phyloP scores from a whole-genome alignment of 2,888 invertebrate genomes.

The Limnephilus lunatus region DNA sequence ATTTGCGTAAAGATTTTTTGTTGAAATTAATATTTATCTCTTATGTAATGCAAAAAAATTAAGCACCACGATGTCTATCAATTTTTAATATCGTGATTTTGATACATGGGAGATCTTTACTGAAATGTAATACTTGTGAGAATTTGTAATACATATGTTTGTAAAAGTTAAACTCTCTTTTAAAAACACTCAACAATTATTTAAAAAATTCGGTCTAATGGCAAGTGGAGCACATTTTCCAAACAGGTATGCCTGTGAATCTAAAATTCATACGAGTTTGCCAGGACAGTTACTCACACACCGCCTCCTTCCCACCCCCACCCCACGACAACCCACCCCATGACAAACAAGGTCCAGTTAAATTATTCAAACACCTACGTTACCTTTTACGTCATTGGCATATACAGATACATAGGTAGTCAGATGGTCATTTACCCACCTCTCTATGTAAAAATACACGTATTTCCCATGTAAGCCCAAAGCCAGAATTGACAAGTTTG shows the following conservation, averaged over 20 bases:
- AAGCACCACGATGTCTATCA: background rate
- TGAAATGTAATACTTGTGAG: background rate
- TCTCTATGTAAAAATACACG: background rate
- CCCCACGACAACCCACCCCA: slow-evolving; percentile 1
- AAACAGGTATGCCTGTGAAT: background rate
- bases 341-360: slow-evolving; percentile 57
- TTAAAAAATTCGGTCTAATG: background rate
- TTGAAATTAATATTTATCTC: background rate
- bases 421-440: background rate
- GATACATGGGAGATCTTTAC: background rate
- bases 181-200: background rate
- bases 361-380: slow-evolving; percentile 59
- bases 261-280: slow-evolving; percentile 58
- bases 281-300: slow-evolving; percentile 50
- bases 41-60: background rate
- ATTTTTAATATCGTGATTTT: background rate
- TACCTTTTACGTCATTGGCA: slow-evolving; percentile 58
- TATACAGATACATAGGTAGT: background rate
- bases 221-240: slow-evolving; percentile 4
- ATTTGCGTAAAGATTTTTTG: too few species aligned
- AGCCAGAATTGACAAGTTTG: slow-evolving; percentile 9
- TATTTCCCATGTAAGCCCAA: slow-evolving; percentile 15
- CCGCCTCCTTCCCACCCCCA: background rate
- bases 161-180: fast-evolving
- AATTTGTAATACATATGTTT: background rate